Base-by-base conservation (phyloP, 2,888 invertebrate species). In the Acholoe squamosa region DNA sequence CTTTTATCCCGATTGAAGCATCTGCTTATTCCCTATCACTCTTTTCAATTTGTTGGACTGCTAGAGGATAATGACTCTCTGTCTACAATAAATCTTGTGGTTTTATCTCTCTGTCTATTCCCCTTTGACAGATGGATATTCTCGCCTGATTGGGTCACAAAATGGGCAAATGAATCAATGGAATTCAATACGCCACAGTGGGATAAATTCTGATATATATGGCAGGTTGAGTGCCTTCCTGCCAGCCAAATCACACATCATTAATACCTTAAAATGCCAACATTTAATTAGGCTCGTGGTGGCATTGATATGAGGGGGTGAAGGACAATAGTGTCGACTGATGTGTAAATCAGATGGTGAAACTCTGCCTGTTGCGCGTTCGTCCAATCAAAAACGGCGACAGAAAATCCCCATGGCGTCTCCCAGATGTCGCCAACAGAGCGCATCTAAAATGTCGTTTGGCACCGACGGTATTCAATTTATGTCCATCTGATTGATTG, bases 181-280 rank as follows among this genome's bases (percentile, higher is more conserved):
- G 34, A 33, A 80, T 80, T 43, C 80, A 22, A 80, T 80, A 16
- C 80, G n/a, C 34, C 19, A 43, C 34, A 80, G 34, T 80, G 34
- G 33, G 80, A 43, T 43, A 43, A 80, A 80, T 80, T 34, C 80
- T 80, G 80, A 80, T 80, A 80, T 80, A 80, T 80, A 19, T 33
- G 22, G 34, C 22, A 22, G 31, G 28, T 71, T 28, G 28, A 71
- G 71, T 33, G n/a, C 19, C 80, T 80, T 14, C 12, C 80, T 22
- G 22, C n/a, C 80, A 14, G 34, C 34, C n/a, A 34, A 43, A 33
- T 33, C 33, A 43, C 34, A 43, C 80, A 43, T 80, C 80, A 80
- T 80, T 80, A 80, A 80, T 80, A 80, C 80, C 80, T 80, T 80
- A 80, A 80, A 80, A 80, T 80, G 80, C 80, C 80, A 80, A 43